These are phyloP conservation scores for Tapirus indicus DNA, from an alignment of 2,797 vertebrate species.

Conservation along the genomic window DNA sequence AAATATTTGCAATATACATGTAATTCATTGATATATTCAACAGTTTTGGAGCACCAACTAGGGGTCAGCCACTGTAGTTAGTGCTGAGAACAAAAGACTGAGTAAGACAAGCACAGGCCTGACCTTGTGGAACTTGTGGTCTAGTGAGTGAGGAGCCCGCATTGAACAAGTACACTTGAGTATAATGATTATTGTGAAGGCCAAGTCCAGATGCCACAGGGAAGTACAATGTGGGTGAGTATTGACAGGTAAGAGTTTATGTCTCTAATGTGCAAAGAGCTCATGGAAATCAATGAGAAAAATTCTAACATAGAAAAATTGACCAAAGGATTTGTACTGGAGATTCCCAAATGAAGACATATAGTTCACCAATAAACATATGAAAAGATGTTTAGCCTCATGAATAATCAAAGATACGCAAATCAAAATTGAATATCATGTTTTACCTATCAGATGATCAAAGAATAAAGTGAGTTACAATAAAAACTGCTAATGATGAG, in stretches of 20 bases:
- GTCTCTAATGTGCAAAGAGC: neutral
- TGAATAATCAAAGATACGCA: slow-evolving; percentile 5
- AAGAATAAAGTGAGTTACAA: neutral
- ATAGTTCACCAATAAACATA: neutral
- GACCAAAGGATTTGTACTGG: neutral
- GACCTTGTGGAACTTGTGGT: neutral
- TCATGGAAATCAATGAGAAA: slow-evolving; percentile 36
- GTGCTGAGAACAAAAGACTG: neutral
- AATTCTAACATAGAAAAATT: slow-evolving; percentile 49
- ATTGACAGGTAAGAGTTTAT: neutral
- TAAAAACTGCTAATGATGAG: neutral
- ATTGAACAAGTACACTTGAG: neutral
- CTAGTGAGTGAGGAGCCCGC: neutral
- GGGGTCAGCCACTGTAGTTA: neutral
- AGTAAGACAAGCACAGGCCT: neutral
- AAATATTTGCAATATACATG: neutral
- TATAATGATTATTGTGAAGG: neutral
- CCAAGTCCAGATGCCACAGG: neutral
- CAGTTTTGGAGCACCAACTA: neutral
- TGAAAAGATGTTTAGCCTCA: neutral
- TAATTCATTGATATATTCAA: neutral
- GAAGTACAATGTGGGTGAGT: neutral
- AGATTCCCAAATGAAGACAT: slow-evolving; percentile 44
- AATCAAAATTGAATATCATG: neutral
- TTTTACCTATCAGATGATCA: slow-evolving; percentile 23